Conservation (phyloP, 2,797 vertebrate species). For the Spinibarbus caldwelli region DNA sequence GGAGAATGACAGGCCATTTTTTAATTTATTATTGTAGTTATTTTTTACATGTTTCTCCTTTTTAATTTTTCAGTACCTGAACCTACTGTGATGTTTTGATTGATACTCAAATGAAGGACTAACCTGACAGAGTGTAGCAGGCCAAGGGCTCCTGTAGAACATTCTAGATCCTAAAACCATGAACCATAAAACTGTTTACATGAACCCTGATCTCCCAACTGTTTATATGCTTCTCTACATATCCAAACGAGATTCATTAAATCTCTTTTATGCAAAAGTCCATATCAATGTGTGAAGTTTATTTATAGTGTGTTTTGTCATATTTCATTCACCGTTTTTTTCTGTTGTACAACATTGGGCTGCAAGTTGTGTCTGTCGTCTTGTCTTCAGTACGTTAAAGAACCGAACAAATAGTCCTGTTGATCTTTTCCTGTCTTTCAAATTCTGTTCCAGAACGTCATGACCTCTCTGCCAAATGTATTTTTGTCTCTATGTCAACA, state of each 20-base stretch:
- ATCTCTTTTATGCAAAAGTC: slow-evolving; percentile 5
- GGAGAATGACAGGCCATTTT: slow-evolving; percentile 31
- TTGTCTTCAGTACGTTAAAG: background rate
- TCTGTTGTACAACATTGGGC: background rate
- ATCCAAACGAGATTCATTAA: slow-evolving; percentile 21
- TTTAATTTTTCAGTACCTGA: slow-evolving; percentile 29
- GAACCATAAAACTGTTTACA: slow-evolving; percentile 42
- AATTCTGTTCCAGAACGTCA: slow-evolving; percentile 6
- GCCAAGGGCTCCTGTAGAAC: slow-evolving; percentile 42
- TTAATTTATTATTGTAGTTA: slow-evolving; percentile 38
- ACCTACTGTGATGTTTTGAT: slow-evolving; percentile 38
- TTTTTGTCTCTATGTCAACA: slow-evolving; percentile 26
- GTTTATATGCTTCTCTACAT: slow-evolving; percentile 26
- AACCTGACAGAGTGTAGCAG: slow-evolving; percentile 15
- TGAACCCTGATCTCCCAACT: slow-evolving; percentile 7
- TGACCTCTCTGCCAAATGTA: slow-evolving; percentile 20
- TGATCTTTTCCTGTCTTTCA: slow-evolving; percentile 10
- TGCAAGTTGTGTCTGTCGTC: slow-evolving; percentile 2
- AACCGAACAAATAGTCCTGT: slow-evolving; percentile 23
- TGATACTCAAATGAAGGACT: slow-evolving; percentile 38
- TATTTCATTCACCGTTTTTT: background rate
- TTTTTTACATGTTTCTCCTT: slow-evolving; percentile 31
- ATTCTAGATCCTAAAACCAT: slow-evolving; percentile 17
- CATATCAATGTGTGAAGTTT: slow-evolving; percentile 15
- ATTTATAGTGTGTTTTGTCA: slow-evolving; percentile 3